Conservation (phyloP, 2,113 vertebrate species). For the Haliaeetus leucogaster region DNA sequence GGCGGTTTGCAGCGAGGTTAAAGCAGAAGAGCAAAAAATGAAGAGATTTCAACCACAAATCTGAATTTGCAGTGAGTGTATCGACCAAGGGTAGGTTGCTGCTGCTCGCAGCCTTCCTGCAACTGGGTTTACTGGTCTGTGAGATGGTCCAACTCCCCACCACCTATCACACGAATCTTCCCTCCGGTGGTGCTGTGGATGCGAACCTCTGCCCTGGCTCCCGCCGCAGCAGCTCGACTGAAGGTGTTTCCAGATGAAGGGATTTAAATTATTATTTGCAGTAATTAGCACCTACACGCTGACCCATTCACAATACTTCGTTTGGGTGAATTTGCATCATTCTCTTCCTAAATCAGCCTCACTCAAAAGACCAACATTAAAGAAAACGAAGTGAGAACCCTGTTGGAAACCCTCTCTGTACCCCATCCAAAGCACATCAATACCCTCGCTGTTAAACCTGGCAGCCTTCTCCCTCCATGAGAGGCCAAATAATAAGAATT, state of each 20-base stretch:
- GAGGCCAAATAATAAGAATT: conserved; percentile 11
- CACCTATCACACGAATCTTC: background rate
- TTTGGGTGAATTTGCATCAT: background rate
- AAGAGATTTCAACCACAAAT: background rate
- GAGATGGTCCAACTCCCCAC: background rate
- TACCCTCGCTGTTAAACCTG: conserved; percentile 30
- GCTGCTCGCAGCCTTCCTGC: background rate
- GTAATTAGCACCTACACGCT: background rate
- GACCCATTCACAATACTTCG: background rate
- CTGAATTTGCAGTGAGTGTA: accelerated
- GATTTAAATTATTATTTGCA: background rate
- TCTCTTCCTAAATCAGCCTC: background rate
- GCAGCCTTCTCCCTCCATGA: background rate
- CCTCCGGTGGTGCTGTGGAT: accelerated
- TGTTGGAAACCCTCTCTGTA: background rate
- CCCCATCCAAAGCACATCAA: background rate
- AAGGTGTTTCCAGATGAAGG: background rate
- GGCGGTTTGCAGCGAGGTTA: background rate
- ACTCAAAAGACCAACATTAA: background rate
- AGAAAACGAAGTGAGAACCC: conserved; percentile 1
- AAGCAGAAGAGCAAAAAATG: background rate
- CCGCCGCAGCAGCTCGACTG: background rate
- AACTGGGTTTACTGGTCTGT: background rate
- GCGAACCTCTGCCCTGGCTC: background rate
- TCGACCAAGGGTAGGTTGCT: background rate